Base-by-base conservation (phyloP, 1,140 invertebrate genomes). In the Drosophila bocki region DNA sequence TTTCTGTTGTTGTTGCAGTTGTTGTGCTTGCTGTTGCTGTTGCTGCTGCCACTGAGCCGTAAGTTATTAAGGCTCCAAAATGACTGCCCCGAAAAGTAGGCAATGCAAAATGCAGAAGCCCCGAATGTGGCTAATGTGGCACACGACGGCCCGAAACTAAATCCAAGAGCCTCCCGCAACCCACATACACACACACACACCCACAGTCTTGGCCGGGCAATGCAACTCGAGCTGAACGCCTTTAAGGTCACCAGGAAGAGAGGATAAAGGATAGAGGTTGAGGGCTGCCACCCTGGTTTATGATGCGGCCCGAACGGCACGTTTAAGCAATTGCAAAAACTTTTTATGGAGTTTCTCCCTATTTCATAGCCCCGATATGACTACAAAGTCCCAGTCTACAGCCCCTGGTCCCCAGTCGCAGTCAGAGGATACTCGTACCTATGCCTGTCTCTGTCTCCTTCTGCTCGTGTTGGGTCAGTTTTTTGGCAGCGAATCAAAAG, bases 291-390 rank as follows among this genome's bases (percentile, higher is more conserved):
- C 8, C 47, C 82, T 72, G 41, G 47, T 84, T 63, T 74, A 85
- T 81, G 67, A 74, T 81, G 63, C 57, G 56, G 74, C 63, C 78
- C 78, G 48, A 65, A 75, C 69, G 78, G 82, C 82, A 85, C 82
- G 82, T 86, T 85, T 82, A 85, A 85, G 77, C 82, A 86, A 85
- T 85, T 82, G 78, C 75, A 86, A 85, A 56, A 85, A 75, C 70
- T 75, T 75, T 75, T 75, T 75, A 75, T 75, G 37, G 50, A 42
- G 59, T 76, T 85, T 80, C 72, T 80, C 53, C 57, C 58, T 51
- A 64, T 84, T 84, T 76, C 64, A 32, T 68, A 56, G 62, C 59
- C 48, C 60, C 33, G 45, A 29, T 33, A 72, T 60, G 51, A 63
- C 47, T 41, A 26, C 60, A 69, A 44, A 61, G 17, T 51, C 22